Base-by-base conservation (phyloP, 2,888 invertebrate genomes). In the Nephrotoma appendiculata region DNA sequence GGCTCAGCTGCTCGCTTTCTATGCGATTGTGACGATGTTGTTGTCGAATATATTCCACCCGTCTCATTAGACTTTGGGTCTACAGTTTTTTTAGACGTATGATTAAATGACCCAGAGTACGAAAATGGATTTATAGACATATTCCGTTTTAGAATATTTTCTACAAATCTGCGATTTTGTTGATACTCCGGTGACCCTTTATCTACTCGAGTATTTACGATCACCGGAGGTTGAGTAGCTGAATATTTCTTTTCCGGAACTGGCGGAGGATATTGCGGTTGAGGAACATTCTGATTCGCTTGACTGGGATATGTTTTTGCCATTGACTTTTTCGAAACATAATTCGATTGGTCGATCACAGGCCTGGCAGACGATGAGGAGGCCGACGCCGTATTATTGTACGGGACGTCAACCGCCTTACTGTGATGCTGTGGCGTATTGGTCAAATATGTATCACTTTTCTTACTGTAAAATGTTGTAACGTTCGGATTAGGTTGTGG, bases 1-100 rank as follows among this genome's bases (percentile, higher is more conserved):
- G 87, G 86, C 88, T 90, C 89, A n/a, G 89, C 88, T 11, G 89
- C 87, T 31, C 88, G 88, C 88, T 88, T 89, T 83, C 87, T 88
- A 86, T 87, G 88, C 86, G 83, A 71, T 86, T 84, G 87, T 86
- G 87, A 87, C 15, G 44, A 44, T 9, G 15, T 57, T 4, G 71
- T 41, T 41, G 85, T 15, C n/a, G 86, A 44, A 85, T 57, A 45
- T 31, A 86, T 48, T 1, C 85, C 85, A 85, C 85, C 43, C 15
- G 4, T 85, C 15, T 85, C 85, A 43, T 85, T 41, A 15, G 43
- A 85, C 43, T 85, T 85, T 5, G 41, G 15, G 3, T 85, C 44
- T 5, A 15, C 43, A 7, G 83, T 83, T 11, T 6, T 83, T 12
- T 83, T 83, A 41, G 41, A 41, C 12, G 83, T 83, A 15, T 85